Conservation (phyloP, 2,113 vertebrate genomes). For the Craseonycteris thonglongyai region DNA sequence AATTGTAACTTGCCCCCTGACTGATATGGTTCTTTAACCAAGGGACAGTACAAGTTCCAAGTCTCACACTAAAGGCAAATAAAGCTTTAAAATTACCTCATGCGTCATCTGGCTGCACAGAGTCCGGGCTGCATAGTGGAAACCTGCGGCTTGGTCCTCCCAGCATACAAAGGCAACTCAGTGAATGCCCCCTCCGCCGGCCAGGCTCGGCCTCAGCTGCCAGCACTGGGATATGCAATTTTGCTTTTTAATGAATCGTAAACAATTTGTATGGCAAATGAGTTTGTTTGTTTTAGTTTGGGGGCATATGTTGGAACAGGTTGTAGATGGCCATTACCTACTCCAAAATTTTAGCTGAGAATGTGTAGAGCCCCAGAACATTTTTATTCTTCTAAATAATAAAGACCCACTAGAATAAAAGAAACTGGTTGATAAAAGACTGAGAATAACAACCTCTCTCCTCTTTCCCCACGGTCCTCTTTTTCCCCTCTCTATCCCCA, state of each 20-base stretch:
- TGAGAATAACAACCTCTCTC: conserved; percentile 74
- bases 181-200: conserved; percentile 82
- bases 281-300: conserved; percentile 84
- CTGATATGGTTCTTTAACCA: conserved; percentile 60
- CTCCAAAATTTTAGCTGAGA: conserved; percentile 54
- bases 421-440: conserved; percentile 81
- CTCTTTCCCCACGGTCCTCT: background rate
- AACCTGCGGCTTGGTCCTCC: conserved; percentile 82
- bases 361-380: background rate
- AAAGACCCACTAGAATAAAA: conserved; percentile 82
- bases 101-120: conserved; percentile 80
- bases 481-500: background rate
- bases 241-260: conserved; percentile 89
- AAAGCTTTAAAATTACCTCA: conserved; percentile 88
- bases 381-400: conserved; percentile 58
- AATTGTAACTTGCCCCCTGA: background rate
- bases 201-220: conserved; percentile 81
- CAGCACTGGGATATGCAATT: conserved; percentile 83
- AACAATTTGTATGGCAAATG: conserved; percentile 86
- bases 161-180: conserved; percentile 84
- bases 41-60: conserved; percentile 73
- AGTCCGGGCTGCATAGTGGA: conserved; percentile 79
- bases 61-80: conserved; percentile 82
- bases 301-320: conserved; percentile 75
- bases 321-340: conserved; percentile 38